Conservation (phyloP, 64 coral and sea anemone genomes). For the Exaiptasia diaphana region DNA sequence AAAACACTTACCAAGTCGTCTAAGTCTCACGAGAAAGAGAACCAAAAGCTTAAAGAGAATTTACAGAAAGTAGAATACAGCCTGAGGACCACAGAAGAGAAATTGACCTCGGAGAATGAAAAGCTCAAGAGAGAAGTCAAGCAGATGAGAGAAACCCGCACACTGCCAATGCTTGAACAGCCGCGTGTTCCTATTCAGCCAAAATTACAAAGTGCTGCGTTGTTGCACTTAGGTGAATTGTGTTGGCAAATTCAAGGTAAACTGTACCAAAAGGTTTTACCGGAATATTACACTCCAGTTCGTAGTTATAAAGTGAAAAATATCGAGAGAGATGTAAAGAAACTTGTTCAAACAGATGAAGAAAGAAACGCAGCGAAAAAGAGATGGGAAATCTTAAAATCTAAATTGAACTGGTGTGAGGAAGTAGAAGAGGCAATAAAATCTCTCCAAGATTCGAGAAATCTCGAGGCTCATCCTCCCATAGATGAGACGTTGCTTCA, state of each 20-base stretch:
- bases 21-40: slow-evolving; percentile 7
- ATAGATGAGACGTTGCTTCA: neutral
- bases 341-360: slow-evolving; percentile 13
- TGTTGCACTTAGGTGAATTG: slow-evolving; percentile 9
- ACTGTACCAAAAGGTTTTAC: slow-evolving; percentile 28
- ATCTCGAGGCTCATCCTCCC: neutral
- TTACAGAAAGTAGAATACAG: neutral
- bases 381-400: slow-evolving; percentile 1
- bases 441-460: slow-evolving; percentile 19
- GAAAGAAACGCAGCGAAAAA: slow-evolving; percentile 4
- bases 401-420: slow-evolving; percentile 14
- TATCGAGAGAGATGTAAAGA: slow-evolving; percentile 25
- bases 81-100: slow-evolving; percentile 19
- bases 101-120: neutral
- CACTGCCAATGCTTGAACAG: neutral
- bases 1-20: neutral
- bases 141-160: neutral
- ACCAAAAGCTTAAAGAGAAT: neutral
- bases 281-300: slow-evolving; percentile 30
- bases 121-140: neutral
- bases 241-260: slow-evolving; percentile 24
- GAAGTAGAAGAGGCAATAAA: slow-evolving; percentile 25
- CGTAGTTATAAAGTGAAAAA: slow-evolving; percentile 23
- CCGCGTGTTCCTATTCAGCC: neutral
- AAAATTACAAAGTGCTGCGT: neutral